Conservation (phyloP, 2,797 vertebrate genomes). For the Parotocinclus haroldoi region DNA sequence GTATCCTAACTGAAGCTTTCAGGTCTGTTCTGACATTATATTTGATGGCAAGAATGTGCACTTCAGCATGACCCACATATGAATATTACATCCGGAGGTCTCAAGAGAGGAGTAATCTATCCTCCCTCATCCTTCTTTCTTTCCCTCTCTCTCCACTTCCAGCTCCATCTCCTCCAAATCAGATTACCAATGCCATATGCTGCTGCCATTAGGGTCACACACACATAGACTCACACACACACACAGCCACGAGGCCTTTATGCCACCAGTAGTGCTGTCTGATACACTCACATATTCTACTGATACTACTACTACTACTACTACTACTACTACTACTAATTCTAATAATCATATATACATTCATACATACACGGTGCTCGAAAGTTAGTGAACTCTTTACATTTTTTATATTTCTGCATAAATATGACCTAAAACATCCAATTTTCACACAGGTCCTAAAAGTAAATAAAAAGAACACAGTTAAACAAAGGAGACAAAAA, state of each 20-base stretch:
- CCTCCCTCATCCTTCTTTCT: neutral
- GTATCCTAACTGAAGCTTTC: neutral
- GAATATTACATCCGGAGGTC: conserved; percentile 12
- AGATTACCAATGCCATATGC: conserved; percentile 62
- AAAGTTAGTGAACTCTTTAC: too few relatives aligned
- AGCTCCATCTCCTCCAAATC: conserved; percentile 22
- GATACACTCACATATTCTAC: conserved; percentile 1
- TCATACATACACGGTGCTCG: neutral
- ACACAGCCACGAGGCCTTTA: conserved; percentile 23
- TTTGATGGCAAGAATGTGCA: conserved; percentile 3
- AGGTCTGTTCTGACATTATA: conserved; percentile 9
- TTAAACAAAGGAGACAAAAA: too few relatives aligned
- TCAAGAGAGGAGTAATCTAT: neutral
- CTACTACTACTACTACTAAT: too few relatives aligned
- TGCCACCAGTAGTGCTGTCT: conserved; percentile 10
- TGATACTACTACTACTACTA: too few relatives aligned
- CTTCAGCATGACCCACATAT: conserved; percentile 1
- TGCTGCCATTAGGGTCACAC: conserved; percentile 60
- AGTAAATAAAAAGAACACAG: too few relatives aligned
- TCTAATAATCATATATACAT: too few relatives aligned
- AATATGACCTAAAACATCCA: too few relatives aligned
- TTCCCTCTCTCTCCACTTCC: neutral
- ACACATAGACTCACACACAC: conserved; percentile 4
- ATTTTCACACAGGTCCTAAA: too few relatives aligned
- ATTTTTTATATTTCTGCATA: too few relatives aligned